Conservation (phyloP, 1,140 invertebrate species). For the Papilio xuthus region DNA sequence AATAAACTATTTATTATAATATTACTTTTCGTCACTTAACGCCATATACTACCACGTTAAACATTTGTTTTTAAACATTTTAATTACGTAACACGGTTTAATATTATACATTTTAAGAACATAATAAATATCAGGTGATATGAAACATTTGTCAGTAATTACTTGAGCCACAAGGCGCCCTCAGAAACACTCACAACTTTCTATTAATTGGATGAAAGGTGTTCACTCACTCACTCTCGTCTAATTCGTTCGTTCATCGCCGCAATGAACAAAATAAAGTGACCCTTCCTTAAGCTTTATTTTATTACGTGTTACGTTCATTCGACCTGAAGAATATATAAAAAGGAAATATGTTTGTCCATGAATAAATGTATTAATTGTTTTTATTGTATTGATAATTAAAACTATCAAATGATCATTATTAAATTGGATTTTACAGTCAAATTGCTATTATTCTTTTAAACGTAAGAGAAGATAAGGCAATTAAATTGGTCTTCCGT, state of each 20-base stretch:
- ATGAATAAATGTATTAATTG: background rate
- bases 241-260: slow-evolving; percentile 9
- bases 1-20: too few species aligned
- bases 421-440: background rate
- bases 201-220: slow-evolving; percentile 20
- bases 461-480: too few species aligned
- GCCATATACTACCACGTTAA: too few species aligned
- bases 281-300: slow-evolving; percentile 14
- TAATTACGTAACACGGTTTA: too few species aligned
- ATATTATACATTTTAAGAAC: background rate
- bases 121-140: background rate
- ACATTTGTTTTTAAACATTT: too few species aligned
- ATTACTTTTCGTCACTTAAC: too few species aligned
- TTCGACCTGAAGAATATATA: background rate
- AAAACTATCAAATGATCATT: too few species aligned
- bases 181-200: slow-evolving; percentile 6
- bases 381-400: background rate
- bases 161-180: background rate
- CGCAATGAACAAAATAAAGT: slow-evolving; percentile 14
- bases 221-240: slow-evolving; percentile 17
- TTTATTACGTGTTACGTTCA: background rate
- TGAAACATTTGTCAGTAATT: background rate
- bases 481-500: too few species aligned
- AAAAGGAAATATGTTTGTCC: background rate
- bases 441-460: too few species aligned